Conservation (phyloP, 2,113 vertebrate genomes). For the Rhynchopsitta pachyrhyncha region DNA sequence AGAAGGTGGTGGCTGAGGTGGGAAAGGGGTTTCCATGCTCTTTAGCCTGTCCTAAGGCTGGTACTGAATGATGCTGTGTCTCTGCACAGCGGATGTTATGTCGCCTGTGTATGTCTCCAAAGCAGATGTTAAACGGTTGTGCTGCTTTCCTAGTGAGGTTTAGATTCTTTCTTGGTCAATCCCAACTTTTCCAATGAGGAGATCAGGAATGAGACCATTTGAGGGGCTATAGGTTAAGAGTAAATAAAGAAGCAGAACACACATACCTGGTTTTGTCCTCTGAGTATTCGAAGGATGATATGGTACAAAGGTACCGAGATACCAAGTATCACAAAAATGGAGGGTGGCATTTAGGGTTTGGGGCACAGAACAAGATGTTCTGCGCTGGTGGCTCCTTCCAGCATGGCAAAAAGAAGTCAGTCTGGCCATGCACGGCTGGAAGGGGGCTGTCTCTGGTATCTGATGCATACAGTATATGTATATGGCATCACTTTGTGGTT, state of each 20-base stretch:
- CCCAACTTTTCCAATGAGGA: neutral
- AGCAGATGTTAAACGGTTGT: neutral
- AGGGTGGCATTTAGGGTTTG: neutral
- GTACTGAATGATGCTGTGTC: too few relatives aligned
- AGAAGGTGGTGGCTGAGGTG: neutral
- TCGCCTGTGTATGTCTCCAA: neutral
- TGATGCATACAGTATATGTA: neutral
- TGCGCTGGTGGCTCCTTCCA: neutral
- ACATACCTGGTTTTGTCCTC: neutral
- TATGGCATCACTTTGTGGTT: neutral
- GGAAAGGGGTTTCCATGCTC: neutral
- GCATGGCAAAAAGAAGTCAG: neutral
- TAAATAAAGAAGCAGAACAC: too few relatives aligned
- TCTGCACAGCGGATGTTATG: neutral
- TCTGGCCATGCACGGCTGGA: rapidly evolving
- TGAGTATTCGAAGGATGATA: neutral
- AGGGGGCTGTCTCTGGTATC: neutral
- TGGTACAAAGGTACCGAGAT: neutral
- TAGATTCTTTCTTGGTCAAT: neutral
- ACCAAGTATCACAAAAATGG: rapidly evolving
- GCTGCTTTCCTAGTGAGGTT: neutral
- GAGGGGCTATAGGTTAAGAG: neutral
- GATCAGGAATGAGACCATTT: neutral
- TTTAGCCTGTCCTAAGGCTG: neutral
- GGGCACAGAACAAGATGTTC: neutral